A percentile compares a stretch with the other conserved stretches of the same genome.
phyloP scores from a whole-genome alignment of 2,113 vertebrate species.

The Puffinus mauretanicus region DNA sequence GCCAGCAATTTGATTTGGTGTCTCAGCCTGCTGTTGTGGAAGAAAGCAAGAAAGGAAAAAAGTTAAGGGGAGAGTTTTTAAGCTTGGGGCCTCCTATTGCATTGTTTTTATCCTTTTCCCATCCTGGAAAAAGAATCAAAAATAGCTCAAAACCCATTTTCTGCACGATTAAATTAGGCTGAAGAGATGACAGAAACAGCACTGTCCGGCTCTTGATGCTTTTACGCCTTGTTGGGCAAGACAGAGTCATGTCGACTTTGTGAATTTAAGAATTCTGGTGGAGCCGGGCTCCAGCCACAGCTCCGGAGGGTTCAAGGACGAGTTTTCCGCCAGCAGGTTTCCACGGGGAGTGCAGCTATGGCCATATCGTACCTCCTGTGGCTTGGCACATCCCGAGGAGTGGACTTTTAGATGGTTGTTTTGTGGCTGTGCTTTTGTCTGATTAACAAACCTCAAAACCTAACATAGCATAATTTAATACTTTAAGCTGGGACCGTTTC shows the following conservation, averaged over 20 bases:
- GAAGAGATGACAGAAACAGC: background rate
- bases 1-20: background rate
- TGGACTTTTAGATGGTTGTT: background rate
- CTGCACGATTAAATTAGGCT: conserved; percentile 54
- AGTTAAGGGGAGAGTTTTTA: background rate
- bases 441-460: background rate
- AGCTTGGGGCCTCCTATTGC: background rate
- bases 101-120: conserved; percentile 40
- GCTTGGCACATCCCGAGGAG: background rate
- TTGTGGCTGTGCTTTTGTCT: background rate
- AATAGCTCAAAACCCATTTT: conserved; percentile 26
- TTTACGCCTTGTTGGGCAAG: background rate
- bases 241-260: background rate
- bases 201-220: background rate
- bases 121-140: conserved; percentile 14
- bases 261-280: background rate
- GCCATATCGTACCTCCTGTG: background rate
- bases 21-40: background rate
- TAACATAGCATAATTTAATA: background rate
- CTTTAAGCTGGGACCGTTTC: background rate
- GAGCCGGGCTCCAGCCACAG: background rate
- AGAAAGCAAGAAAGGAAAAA: background rate
- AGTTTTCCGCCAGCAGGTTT: background rate
- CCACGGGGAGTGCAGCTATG: background rate
- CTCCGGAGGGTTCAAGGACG: background rate